Evolutionary conservation across 2,888 invertebrate genomes (phyloP).

Genomic region (Nemotelus nigrinus): DNA sequence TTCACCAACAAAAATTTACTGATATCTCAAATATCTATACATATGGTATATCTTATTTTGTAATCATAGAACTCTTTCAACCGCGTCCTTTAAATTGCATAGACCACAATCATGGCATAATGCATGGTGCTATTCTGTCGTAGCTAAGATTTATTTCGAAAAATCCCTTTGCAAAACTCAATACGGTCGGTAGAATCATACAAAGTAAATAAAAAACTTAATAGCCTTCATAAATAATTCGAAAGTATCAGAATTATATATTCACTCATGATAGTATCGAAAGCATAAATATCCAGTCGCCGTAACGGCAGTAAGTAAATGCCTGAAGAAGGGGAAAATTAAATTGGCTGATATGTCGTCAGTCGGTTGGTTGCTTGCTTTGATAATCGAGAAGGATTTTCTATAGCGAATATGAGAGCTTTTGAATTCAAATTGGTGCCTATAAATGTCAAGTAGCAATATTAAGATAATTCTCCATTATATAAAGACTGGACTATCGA

Average conservation of each 20-base stretch:
- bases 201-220: slow-evolving; percentile 37
- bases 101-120: too few relatives aligned
- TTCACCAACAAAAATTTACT: too few relatives aligned
- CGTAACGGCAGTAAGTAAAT: neutral
- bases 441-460: neutral
- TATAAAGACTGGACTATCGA: too few relatives aligned
- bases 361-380: neutral
- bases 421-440: neutral
- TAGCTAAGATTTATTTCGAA: slow-evolving; percentile 38
- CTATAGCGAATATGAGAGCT: neutral
- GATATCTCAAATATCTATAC: too few relatives aligned
- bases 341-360: neutral
- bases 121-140: neutral
- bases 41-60: too few relatives aligned
- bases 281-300: slow-evolving; percentile 37
- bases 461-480: neutral
- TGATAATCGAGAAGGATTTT: neutral
- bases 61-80: too few relatives aligned
- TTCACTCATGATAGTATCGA: slow-evolving; percentile 42
- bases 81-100: too few relatives aligned
- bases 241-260: slow-evolving; percentile 42
- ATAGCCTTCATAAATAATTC: slow-evolving; percentile 43
- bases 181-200: slow-evolving; percentile 8
- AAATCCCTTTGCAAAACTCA: slow-evolving; percentile 37
- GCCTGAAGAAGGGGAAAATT: neutral